Evolutionary conservation across 1,140 invertebrate species (phyloP), one percentile per base, ranked within the genome.

Genomic region (Drosophila funebris): DNA sequence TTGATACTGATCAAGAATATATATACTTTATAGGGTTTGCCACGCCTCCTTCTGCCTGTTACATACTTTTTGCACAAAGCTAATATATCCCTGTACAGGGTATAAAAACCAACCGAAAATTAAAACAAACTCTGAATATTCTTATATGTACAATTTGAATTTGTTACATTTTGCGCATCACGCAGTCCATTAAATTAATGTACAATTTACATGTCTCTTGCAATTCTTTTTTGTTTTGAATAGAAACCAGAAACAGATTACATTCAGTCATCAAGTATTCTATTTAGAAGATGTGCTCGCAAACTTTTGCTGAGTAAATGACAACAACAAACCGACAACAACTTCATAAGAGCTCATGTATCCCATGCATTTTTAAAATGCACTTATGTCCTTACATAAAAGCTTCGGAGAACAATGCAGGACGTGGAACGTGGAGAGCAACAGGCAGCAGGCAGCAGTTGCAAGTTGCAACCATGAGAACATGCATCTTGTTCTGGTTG

Each of bases 281-380:
- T 69, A 84, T 84, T 85, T 81, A 57, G 54, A 43, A 63, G 70
- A 39, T 43, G 46, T 39, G 62, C 22, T 57, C 3, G 22, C 16
- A 41, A 63, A 37, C 6, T 44, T 52, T 63, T 41, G 37, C 48
- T 31, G 11, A 50, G 48, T 50, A 50, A 50, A 50, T 50, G 14
- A 27, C 24, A 50, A 50, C 31, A 33, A 8, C 37, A 41, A 16
- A 7, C 0, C n/a, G 14, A 41, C 37, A 41, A 16, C 37, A 41
- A 16, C 37, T 27, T 61, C 50, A 57, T 61, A 50, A 76, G 67
- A 50, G 60, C 76, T 85, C 80, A 85, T 85, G 80, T 67, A 44
- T 69, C 73, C 66, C 73, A 84, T 85, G 83, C 74, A 85, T 85
- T 85, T 85, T 85, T 85, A 85, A 85, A 85, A 85, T 82, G 83